Base-by-base conservation (phyloP, 2,113 vertebrate species). In the Silurus meridionalis region DNA sequence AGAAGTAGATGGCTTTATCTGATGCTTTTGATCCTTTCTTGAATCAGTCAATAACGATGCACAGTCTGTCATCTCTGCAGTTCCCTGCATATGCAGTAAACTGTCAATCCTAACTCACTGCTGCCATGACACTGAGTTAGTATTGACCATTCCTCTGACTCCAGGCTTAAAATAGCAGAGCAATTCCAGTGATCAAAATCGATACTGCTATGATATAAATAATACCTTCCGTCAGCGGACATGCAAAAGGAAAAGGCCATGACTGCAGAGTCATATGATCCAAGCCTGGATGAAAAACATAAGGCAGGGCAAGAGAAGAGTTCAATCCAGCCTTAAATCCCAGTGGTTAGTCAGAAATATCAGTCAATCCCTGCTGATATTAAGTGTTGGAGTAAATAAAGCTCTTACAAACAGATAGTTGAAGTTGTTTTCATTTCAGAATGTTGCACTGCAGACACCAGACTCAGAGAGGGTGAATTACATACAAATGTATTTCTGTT, bases 131-230 rank as follows among this genome's bases (percentile, higher is more conserved):
- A 77, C 83, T 83, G 83, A 82, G 28, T 84, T 80, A 75, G 67
- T 89, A 89, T 84, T 90, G 88, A 90, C 80, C 55, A 72, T 79
- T 86, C 67, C 60, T 81, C 61, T 83, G 81, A 83, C 48, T 67
- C 48, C n/a, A 14, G 60, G 14, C 69, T 58, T 85, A 55, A 82
- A 90, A 89, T 87, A 87, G 61, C 66, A 80, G 63, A 83, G 77
- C 19, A 84, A 61, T 82, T 84, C 82, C 81, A 48, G 81, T 82
- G 84, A 90, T 81, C 77, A 46, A 28, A 84, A 87, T 87, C 88
- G 55, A 89, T 90, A 89, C 83, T 75, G 64, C 80, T 82, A 53
- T 57, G 74, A 89, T 83, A 88, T 85, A 87, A 86, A 87, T 87
- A 83, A 86, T 80, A 72, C 63, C 71, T 60, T 63, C 78, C 58